Evolutionary conservation across 2,113 vertebrate species (phyloP).

Genomic region (Boulengeromyrus knoepffleri): DNA sequence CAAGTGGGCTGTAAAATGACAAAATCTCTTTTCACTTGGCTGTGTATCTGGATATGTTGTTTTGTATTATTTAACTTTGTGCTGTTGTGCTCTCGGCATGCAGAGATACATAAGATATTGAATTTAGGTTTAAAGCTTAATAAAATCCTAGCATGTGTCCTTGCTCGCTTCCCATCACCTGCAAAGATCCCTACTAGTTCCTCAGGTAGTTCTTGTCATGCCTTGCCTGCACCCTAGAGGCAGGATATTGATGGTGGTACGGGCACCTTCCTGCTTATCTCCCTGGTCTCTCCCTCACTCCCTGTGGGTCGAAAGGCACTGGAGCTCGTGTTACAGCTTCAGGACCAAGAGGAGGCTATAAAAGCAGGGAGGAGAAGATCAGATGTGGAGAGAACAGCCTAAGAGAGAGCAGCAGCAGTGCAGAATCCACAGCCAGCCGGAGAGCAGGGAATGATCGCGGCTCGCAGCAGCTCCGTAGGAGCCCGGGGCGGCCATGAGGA

Average conservation of each 20-base stretch:
- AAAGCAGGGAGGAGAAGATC: slow-evolving; percentile 45
- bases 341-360: slow-evolving; percentile 61
- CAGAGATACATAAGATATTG: neutral
- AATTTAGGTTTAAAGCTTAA: neutral
- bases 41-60: neutral
- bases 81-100: too few species aligned
- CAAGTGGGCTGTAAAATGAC: slow-evolving; percentile 1
- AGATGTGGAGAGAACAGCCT: slow-evolving; percentile 26
- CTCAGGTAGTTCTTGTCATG: neutral
- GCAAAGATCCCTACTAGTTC: neutral
- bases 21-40: neutral
- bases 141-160: neutral
- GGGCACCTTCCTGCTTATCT: slow-evolving; percentile 48
- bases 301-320: slow-evolving; percentile 43
- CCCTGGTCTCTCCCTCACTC: slow-evolving; percentile 17
- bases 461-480: slow-evolving; percentile 68
- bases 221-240: neutral
- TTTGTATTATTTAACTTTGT: neutral
- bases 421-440: neutral
- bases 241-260: slow-evolving; percentile 9
- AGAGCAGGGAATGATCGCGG: slow-evolving; percentile 23
- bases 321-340: slow-evolving; percentile 77
- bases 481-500: slow-evolving; percentile 54
- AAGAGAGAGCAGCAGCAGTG: neutral
- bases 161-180: neutral